A percentile compares a stretch with the other conserved stretches of the same genome.
These are phyloP conservation scores for Morinoia aosen DNA, from an alignment of 2,888 invertebrate species.

Conservation along the genomic window DNA sequence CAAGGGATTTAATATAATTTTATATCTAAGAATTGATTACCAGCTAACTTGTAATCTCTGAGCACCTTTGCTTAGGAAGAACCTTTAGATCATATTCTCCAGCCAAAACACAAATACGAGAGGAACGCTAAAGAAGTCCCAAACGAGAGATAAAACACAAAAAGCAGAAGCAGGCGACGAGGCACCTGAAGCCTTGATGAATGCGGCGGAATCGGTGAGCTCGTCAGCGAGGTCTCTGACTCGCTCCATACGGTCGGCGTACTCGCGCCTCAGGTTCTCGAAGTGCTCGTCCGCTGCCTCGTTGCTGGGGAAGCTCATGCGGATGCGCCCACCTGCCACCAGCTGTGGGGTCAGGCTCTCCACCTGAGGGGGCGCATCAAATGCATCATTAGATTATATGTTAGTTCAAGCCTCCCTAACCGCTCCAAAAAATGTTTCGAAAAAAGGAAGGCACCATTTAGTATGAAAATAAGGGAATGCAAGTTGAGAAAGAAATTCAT, in stretches of 20 bases:
- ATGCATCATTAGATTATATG: neutral
- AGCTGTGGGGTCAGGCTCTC: conserved; percentile 96
- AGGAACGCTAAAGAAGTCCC: neutral
- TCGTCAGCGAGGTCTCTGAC: conserved; percentile 95
- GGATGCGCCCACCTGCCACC: conserved; percentile 84
- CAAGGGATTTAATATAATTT: no score
- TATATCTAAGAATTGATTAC: no score
- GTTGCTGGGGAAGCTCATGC: conserved; percentile 68
- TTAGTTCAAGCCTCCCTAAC: no score
- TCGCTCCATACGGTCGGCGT: conserved; percentile 90
- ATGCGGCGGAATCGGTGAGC: conserved; percentile 95
- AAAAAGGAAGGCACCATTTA: no score
- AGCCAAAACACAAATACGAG: no score
- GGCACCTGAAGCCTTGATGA: conserved; percentile 77
- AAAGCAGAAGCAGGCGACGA: neutral
- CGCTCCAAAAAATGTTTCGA: no score
- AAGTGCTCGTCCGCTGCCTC: conserved; percentile 97
- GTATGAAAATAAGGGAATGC: no score
- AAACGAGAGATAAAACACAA: neutral
- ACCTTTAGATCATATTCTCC: no score
- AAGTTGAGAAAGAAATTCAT: no score
- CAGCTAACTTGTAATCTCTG: no score
- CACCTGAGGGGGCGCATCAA: conserved; percentile 75
- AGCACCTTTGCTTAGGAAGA: no score
- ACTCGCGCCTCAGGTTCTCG: conserved; percentile 92